These are phyloP conservation scores for Hydraecia micacea DNA, from an alignment of 2,888 invertebrate genomes.

Conservation along the genomic window DNA sequence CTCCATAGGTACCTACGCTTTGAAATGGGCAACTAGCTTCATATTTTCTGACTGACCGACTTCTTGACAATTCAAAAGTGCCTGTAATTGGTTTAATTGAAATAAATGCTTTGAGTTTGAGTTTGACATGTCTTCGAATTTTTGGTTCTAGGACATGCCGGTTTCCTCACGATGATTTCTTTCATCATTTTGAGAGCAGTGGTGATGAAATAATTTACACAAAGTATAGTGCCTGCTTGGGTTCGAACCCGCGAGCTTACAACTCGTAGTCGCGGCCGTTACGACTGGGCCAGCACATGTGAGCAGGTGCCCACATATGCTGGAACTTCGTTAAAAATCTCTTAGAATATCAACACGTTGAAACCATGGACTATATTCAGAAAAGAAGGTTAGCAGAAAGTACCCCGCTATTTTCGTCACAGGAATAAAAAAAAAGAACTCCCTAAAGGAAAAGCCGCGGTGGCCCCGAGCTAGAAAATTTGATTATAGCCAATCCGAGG, in stretches of 20 bases:
- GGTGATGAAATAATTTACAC: not conserved
- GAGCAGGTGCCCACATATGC: not conserved
- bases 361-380: not conserved
- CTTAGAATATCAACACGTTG: not conserved
- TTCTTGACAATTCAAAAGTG: too few relatives aligned
- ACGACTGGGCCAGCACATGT: too few relatives aligned
- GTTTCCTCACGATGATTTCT: not conserved
- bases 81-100: too few relatives aligned
- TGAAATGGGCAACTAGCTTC: too few relatives aligned
- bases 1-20: too few relatives aligned
- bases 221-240: not conserved
- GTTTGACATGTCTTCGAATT: not conserved
- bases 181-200: not conserved
- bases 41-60: too few relatives aligned
- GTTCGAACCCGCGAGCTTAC: too few relatives aligned
- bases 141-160: too few relatives aligned
- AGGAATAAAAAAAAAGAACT: constrained; percentile 2
- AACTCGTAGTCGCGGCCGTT: too few relatives aligned
- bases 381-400: not conserved
- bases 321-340: not conserved
- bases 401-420: not conserved
- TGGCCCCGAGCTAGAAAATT: constrained; percentile 20
- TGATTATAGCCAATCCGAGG: constrained; percentile 48
- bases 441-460: constrained; percentile 1
- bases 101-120: too few relatives aligned